Base-by-base conservation (phyloP, 2,113 vertebrate species). In the Semnopithecus entellus region DNA sequence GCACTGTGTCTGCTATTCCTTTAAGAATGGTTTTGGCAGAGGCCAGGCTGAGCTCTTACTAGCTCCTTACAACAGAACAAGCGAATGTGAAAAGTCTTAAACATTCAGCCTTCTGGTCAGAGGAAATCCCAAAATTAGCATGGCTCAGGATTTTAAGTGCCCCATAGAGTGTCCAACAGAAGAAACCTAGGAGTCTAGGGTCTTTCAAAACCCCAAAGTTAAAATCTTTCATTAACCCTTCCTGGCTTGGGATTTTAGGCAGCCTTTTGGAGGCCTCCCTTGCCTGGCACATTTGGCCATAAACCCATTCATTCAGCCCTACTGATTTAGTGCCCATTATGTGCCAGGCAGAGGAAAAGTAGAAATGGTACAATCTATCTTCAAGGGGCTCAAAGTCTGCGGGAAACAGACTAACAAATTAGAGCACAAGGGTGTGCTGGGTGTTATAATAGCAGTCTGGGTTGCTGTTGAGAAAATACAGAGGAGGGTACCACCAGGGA, bases 181-280 rank as follows among this genome's bases (percentile, higher is more conserved):
- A 27, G 38, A 8, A 50, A 70, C 17, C 30, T 45, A 35, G 35
- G 52, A 61, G 27, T 72, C 57, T 35, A 50, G 78, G 45, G 1
- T 86, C 64, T 78, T 91, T 79, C 43, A 83, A 83, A 82, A 88
- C 20, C 59, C 70, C 61, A 66, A 72, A 94, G 68, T 30, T 88
- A 79, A 80, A 91, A 84, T 27, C 13, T 48, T n/a, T 64, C 30
- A 64, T 82, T 35, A 50, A 82, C 43, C 68, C 9, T 70, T 87
- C 30, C 16, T 22, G 55, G 43, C 40, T 75, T 61, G n/a, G 70
- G n/a, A 45, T 61, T 68, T 81, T 43, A 18, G 82, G 68, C 27
- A 43, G n/a, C 57, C 14, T 81, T 20, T 40, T 55, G 13, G 50
- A 40, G 22, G 11, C 38, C 35, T 84, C 48, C 48, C 32, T 90